Percentiles rank a stretch among this genome's conserved stretches.
phyloP scores from a whole-genome alignment of 1,140 invertebrate species.

The Rhysida immarginata region DNA sequence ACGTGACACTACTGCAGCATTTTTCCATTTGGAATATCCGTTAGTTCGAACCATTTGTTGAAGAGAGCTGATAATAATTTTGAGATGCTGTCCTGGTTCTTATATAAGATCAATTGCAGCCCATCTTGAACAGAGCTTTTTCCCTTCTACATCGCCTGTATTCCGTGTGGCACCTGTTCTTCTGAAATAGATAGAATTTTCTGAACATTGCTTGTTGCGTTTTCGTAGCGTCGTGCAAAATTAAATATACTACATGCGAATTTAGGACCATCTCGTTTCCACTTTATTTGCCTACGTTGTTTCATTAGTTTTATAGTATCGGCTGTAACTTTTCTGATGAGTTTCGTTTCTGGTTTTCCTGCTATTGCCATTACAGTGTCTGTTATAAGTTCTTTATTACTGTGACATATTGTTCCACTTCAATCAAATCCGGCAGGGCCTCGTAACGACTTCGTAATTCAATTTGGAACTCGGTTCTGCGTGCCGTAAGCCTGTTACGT shows the following conservation, averaged over 20 bases:
- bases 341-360: neutral
- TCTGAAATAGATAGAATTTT: no score
- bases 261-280: neutral
- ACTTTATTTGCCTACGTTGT: neutral
- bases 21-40: no score
- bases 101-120: no score
- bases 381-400: neutral
- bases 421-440: neutral
- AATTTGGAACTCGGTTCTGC: neutral
- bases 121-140: no score
- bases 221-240: neutral
- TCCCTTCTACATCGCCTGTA: no score
- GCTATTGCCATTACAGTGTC: neutral
- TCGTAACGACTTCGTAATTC: neutral
- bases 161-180: no score
- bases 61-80: no score
- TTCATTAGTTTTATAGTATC: neutral
- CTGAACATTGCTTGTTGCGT: no score
- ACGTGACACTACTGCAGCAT: no score
- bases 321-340: neutral
- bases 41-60: no score
- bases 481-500: neutral
- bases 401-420: neutral
- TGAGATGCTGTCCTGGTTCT: no score
- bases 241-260: neutral